Evolutionary conservation across 2,797 vertebrate species (phyloP).

Genomic region (Alca torda): DNA sequence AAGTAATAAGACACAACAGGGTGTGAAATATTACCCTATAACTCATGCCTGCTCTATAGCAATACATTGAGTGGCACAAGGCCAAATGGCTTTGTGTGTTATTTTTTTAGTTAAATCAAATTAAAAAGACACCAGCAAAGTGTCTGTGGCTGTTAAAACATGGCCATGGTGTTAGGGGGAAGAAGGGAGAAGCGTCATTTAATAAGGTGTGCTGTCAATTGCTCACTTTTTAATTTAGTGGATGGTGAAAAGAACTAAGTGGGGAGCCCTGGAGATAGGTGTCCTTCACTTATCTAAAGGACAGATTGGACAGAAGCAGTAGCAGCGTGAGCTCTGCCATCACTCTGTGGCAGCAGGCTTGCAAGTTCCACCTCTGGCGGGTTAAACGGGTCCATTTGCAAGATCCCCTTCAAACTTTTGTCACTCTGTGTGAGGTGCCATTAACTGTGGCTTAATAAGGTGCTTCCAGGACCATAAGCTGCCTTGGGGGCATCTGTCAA

Average conservation of each 20-base stretch:
- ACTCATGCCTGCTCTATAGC: slow-evolving; percentile 58
- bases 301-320: slow-evolving; percentile 47
- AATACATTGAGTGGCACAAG: slow-evolving; percentile 56
- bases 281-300: slow-evolving; percentile 58
- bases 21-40: slow-evolving; percentile 72
- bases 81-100: slow-evolving; percentile 68
- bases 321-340: slow-evolving; percentile 2
- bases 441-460: slow-evolving; percentile 4
- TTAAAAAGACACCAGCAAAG: slow-evolving; percentile 68
- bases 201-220: slow-evolving; percentile 44
- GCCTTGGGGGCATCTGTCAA: neutral
- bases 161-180: neutral
- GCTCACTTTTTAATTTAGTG: slow-evolving; percentile 59
- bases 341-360: neutral
- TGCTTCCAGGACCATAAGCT: neutral
- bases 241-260: slow-evolving; percentile 45
- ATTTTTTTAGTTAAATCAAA: slow-evolving; percentile 72
- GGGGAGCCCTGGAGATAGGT: slow-evolving; percentile 18
- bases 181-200: slow-evolving; percentile 13
- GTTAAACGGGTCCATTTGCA: slow-evolving; percentile 10
- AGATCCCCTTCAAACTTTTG: slow-evolving; percentile 22
- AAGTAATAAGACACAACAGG: slow-evolving; percentile 74
- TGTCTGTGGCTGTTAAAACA: slow-evolving; percentile 50
- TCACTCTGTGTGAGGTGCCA: neutral
- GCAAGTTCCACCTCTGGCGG: neutral